phyloP scores from a whole-genome alignment of 2,888 invertebrate genomes.

The Julus scanicus region DNA sequence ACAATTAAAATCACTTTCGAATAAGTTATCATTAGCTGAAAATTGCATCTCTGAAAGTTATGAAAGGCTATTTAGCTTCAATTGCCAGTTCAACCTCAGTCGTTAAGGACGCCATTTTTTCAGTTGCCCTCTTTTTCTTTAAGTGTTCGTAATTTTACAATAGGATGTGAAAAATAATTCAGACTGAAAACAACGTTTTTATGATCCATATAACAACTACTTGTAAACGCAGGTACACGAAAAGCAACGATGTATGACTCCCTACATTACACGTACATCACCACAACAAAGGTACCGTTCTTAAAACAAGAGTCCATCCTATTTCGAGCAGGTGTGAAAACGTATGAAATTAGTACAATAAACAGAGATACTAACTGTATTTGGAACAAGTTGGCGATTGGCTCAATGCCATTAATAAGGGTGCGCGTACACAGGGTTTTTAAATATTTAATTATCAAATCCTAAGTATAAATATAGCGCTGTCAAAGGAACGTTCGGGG shows the following conservation, averaged over 20 bases:
- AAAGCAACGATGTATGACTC: slow-evolving; percentile 11
- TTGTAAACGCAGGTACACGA: slow-evolving; percentile 13
- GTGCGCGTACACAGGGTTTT: not conserved
- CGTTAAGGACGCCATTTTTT: slow-evolving; percentile 7
- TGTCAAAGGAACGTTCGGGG: not conserved
- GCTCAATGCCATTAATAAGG: slow-evolving; percentile 24
- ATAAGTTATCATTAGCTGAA: not conserved
- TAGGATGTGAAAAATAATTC: slow-evolving; percentile 36
- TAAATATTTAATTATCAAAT: slow-evolving; percentile 19
- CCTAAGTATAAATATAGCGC: not conserved
- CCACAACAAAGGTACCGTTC: slow-evolving; percentile 36
- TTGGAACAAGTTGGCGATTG: slow-evolving; percentile 5
- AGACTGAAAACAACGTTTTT: slow-evolving; percentile 30
- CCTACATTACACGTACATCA: not conserved
- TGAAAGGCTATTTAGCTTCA: not conserved
- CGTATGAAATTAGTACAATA: slow-evolving; percentile 23
- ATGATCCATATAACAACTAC: slow-evolving; percentile 42
- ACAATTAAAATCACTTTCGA: not conserved
- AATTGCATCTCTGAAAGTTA: not conserved
- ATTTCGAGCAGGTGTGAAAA: slow-evolving; percentile 37
- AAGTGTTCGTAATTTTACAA: slow-evolving; percentile 28
- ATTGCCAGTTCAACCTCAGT: not conserved
- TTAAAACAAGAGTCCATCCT: slow-evolving; percentile 42
- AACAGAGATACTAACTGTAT: slow-evolving; percentile 25
- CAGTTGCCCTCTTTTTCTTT: not conserved